Conservation (phyloP, 2,113 vertebrate species). For the Bos indicus region DNA sequence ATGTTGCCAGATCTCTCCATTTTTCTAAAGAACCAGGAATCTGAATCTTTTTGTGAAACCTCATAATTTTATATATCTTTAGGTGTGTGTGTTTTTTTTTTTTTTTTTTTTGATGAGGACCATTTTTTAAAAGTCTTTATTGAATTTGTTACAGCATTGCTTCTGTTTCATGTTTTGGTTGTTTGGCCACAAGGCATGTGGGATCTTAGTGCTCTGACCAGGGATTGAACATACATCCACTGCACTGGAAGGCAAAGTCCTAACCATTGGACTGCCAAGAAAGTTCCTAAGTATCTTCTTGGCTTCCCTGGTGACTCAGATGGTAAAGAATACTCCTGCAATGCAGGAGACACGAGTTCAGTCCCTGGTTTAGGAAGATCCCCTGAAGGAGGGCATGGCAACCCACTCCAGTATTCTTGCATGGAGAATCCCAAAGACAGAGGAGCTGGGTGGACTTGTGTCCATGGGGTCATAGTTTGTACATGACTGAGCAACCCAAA, state of each 20-base stretch:
- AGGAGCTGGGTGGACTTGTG: fast-evolving
- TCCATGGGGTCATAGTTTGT: background rate
- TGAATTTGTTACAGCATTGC: background rate
- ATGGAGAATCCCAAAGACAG: background rate
- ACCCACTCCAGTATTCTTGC: background rate
- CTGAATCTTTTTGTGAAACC: background rate
- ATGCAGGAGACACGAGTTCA: background rate
- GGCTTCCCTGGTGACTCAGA: background rate
- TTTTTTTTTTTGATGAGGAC: background rate
- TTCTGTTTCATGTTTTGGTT: background rate
- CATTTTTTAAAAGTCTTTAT: background rate
- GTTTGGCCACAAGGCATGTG: background rate
- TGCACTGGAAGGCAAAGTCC: background rate
- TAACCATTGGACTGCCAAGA: background rate
- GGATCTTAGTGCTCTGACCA: background rate
- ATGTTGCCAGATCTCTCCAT: background rate
- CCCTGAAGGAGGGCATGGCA: background rate
- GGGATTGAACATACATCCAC: background rate
- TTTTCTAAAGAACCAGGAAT: background rate
- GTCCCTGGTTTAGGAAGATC: background rate
- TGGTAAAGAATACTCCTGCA: background rate
- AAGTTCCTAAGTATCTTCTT: background rate
- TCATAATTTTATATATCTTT: background rate
- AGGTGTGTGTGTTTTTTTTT: fast-evolving
- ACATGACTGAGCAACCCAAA: background rate